Evolutionary conservation across 2,113 vertebrate species (phyloP).

Genomic region (Mormoops blainvillei): DNA sequence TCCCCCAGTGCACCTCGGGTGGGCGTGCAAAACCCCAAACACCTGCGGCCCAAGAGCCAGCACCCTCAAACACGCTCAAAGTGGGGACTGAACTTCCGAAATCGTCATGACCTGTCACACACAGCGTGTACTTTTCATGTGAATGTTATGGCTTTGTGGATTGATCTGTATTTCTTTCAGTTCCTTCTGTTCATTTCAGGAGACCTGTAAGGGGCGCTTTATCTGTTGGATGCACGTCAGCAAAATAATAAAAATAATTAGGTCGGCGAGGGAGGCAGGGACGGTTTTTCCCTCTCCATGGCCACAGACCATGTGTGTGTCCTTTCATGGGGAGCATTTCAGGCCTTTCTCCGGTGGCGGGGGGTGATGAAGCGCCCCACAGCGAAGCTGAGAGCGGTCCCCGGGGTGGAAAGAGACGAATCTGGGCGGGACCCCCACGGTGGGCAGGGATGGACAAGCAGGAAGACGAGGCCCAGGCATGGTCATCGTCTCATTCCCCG

Average conservation of each 20-base stretch:
- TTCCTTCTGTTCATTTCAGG: not conserved
- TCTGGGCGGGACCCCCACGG: rapidly evolving
- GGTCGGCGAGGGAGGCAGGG: no score
- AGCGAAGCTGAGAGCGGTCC: not conserved
- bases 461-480: rapidly evolving
- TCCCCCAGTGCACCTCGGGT: no score
- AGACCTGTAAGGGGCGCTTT: not conserved
- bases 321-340: not conserved
- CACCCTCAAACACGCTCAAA: rapidly evolving
- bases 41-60: no score
- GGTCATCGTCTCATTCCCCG: rapidly evolving
- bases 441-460: no score
- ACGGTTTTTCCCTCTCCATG: not conserved
- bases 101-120: not conserved
- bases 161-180: not conserved
- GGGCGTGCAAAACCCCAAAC: not conserved
- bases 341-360: not conserved
- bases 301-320: not conserved
- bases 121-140: not conserved
- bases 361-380: not conserved
- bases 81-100: not conserved
- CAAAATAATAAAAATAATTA: not conserved
- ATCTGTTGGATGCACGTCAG: not conserved
- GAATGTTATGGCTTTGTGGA: not conserved
- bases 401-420: no score